These are phyloP conservation scores for Osedax fenrisi DNA, from an alignment of 2,888 invertebrate species.

Conservation along the genomic window DNA sequence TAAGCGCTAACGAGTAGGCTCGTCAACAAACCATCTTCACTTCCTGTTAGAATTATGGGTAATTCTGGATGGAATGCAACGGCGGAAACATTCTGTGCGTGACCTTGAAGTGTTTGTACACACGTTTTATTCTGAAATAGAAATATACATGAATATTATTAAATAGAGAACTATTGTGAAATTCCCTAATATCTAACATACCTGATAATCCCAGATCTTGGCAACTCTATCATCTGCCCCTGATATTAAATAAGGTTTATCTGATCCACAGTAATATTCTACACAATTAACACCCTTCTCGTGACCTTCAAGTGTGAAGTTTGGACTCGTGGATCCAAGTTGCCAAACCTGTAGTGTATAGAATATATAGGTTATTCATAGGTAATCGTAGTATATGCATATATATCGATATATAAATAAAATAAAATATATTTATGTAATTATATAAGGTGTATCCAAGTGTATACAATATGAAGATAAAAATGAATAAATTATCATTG, in stretches of 20 bases:
- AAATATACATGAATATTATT: constrained; percentile 1
- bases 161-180: neutral
- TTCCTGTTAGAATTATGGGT: constrained; percentile 88
- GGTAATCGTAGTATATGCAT: too few species aligned
- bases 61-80: constrained; percentile 96
- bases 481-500: too few species aligned
- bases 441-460: too few species aligned
- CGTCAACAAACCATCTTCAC: constrained; percentile 70
- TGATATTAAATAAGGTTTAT: constrained; percentile 97
- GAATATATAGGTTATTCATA: too few species aligned
- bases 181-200: neutral
- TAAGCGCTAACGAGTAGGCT: neutral
- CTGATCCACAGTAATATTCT: constrained; percentile 95
- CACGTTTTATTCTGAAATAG: constrained; percentile 82
- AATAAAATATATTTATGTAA: too few species aligned
- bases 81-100: constrained; percentile 76
- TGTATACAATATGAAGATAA: too few species aligned
- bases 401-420: too few species aligned
- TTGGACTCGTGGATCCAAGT: constrained; percentile 85
- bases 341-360: constrained; percentile 78
- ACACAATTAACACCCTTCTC: constrained; percentile 98
- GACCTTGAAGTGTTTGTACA: constrained; percentile 91
- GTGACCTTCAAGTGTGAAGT: constrained; percentile 91
- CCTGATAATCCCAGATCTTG: constrained; percentile 93
- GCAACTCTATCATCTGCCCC: constrained; percentile 94